Evolutionary conservation across 2,113 vertebrate genomes (phyloP).

Genomic region (Sinocyclocheilus anophthalmus): DNA sequence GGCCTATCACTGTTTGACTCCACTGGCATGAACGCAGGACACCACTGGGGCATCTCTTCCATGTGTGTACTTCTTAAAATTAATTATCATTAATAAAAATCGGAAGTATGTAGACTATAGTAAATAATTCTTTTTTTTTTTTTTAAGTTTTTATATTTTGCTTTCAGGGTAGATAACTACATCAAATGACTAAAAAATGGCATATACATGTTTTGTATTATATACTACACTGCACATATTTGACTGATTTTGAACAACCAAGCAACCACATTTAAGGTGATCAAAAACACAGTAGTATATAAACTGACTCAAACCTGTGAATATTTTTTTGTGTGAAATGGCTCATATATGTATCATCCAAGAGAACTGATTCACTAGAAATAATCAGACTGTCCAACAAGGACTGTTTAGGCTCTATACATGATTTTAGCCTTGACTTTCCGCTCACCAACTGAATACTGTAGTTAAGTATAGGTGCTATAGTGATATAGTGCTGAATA

Average conservation of each 20-base stretch:
- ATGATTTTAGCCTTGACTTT: too few species aligned
- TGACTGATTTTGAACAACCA: too few species aligned
- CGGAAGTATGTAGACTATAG: background rate
- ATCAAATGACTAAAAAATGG: background rate
- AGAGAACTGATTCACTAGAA: background rate
- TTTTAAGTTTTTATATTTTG: background rate
- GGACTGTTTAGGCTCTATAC: background rate
- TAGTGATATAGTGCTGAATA: too few species aligned
- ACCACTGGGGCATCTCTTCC: conserved; percentile 90
- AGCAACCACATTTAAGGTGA: background rate
- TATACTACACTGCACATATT: too few species aligned
- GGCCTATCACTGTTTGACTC: conserved; percentile 90
- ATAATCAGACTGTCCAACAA: background rate
- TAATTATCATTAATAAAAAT: background rate
- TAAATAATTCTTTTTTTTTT: background rate
- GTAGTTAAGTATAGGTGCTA: too few species aligned
- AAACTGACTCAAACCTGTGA: background rate
- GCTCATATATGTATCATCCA: background rate
- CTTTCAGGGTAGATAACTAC: background rate
- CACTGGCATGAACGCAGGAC: conserved; percentile 82
- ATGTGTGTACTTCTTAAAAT: conserved; percentile 76
- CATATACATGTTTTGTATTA: too few species aligned
- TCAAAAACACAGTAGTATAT: background rate
- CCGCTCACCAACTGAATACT: too few species aligned
- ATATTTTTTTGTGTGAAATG: background rate